Evolutionary conservation across 2,113 vertebrate genomes (phyloP).

Genomic region (Vulpes vulpes): DNA sequence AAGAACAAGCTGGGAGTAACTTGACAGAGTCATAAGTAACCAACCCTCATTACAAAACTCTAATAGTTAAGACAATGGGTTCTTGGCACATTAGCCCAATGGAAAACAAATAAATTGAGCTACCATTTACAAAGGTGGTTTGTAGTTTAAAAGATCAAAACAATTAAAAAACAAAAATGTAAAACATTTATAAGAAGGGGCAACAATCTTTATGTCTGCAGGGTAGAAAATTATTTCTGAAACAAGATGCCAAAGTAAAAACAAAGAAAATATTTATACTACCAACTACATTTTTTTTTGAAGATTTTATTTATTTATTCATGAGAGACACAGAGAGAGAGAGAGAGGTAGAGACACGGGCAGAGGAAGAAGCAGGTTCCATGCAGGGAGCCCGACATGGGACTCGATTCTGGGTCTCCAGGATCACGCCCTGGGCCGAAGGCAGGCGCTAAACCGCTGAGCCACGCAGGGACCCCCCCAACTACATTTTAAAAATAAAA

Average conservation of each 20-base stretch:
- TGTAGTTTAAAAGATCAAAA: not conserved
- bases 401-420: too few species aligned
- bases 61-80: not conserved
- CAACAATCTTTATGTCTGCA: not conserved
- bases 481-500: constrained; percentile 26
- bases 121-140: not conserved
- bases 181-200: not conserved
- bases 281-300: not conserved
- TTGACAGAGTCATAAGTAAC: not conserved
- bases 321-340: too few species aligned
- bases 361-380: too few species aligned
- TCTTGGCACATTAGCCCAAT: not conserved
- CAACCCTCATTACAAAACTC: not conserved
- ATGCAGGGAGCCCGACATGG: too few species aligned
- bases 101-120: not conserved
- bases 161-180: not conserved
- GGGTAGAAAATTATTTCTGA: constrained; percentile 32
- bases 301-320: too few species aligned
- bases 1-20: not conserved
- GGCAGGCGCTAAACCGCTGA: too few species aligned
- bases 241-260: constrained; percentile 7
- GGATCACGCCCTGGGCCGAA: too few species aligned
- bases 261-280: constrained; percentile 9
- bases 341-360: too few species aligned
- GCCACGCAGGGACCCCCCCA: too few species aligned